Evolutionary conservation across 1,140 invertebrate species (phyloP), one percentile per base, ranked within the genome.

Genomic region (Solen grandis): DNA sequence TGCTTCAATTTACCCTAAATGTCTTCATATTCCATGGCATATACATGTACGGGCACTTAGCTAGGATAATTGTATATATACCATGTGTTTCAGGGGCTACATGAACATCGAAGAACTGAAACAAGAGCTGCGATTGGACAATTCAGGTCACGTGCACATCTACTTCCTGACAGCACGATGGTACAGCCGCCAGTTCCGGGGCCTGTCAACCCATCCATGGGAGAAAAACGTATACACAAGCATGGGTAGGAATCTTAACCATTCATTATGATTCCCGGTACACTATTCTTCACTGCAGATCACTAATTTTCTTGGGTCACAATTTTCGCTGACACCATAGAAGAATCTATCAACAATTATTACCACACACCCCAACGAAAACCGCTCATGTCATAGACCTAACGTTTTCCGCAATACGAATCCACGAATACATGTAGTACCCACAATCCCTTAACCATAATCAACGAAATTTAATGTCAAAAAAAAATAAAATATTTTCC

Each of bases 181-280:
- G 83, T 81, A 84, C 2, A 70, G 60, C 4, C 72, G 81, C 5
- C 41, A 82, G 14, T 65, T 90, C 10, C 79, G 88, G 10, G 90
- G 90, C 0, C 31, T 91, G 19, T 86, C 90, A 31, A 91, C 88
- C 14, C 89, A 89, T 69, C 90, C 90, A 0, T 91, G 90, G 90
- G 90, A 91, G 59, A 90, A 90, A 69, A 69, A 89, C 25, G 84
- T 87, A 2, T 87, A 84, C 54, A 70, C 75, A 5, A 65, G 80
- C 29, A 81, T 84, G 46, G 88, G 88, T 90, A 77, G 50, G 70
- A n/a, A 41, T 46, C 29, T 3, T 36, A 77, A 19, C n/a, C n/a
- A n/a, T n/a, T n/a, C n/a, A n/a, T n/a, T n/a, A n/a, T n/a, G n/a
- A n/a, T n/a, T n/a, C n/a, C n/a, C n/a, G n/a, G n/a, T n/a, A n/a